Conservation (phyloP, 2,113 vertebrate species). For the Hucho hucho region DNA sequence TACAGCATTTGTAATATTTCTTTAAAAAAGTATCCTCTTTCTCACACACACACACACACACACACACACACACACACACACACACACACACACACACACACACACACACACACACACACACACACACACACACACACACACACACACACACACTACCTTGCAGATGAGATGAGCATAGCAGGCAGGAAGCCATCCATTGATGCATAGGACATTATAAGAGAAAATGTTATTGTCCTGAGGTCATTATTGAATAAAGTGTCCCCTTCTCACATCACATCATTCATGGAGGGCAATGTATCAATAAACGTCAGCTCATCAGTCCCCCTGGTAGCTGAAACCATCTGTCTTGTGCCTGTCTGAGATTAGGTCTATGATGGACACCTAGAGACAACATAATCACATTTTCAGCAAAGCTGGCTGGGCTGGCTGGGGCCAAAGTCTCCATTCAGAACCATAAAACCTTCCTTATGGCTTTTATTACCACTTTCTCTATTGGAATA, state of each 20-base stretch:
- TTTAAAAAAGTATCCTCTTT: no score
- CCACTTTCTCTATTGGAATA: not conserved
- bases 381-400: not conserved
- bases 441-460: not conserved
- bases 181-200: conserved; percentile 1
- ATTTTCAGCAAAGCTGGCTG: not conserved
- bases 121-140: conserved; percentile 17
- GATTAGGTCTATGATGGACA: not conserved
- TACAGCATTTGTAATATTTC: not conserved
- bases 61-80: no score
- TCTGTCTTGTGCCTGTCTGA: conserved; percentile 3
- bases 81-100: conserved; percentile 9
- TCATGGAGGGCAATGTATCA: not conserved
- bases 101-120: conserved; percentile 7
- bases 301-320: conserved; percentile 12
- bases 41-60: no score
- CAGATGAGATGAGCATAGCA: not conserved
- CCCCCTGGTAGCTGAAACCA: conserved; percentile 18
- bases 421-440: not conserved
- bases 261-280: conserved; percentile 13
- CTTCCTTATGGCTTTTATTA: not conserved
- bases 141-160: not conserved
- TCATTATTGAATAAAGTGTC: conserved; percentile 14
- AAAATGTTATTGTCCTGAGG: not conserved
- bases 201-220: not conserved